Evolutionary conservation across 2,113 vertebrate genomes (phyloP), one percentile per base, ranked within the genome.

Genomic region (Litocranius walleri): DNA sequence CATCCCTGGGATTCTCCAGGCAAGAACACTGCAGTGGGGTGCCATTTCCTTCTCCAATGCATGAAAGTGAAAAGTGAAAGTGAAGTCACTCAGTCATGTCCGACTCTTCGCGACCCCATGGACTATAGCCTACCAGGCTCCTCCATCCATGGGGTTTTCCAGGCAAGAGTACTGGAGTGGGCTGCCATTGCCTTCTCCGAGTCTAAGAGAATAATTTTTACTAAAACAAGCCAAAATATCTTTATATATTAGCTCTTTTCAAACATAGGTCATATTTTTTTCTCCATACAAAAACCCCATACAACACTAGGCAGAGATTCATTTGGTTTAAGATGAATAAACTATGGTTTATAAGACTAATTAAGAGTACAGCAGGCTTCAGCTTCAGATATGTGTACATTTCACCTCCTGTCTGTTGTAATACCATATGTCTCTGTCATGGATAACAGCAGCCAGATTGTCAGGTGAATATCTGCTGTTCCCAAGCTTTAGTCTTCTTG

Each of bases 21-120:
- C 14, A 33, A 64, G 61, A 64, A 64, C 30, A 64, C 3, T 33
- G 61, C 3, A 64, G 61, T 64, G 61, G 14, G 30, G 1, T 33
- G 30, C 61, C 61, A 64, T 64, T 64, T 64, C 6, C 61, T 33
- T 64, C 30, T 33, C 61, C 61, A 64, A 3, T 62, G 61, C 30
- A 33, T 7, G 61, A 33, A 62, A 62, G 25, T 59, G 57, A 59
- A 27, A 27, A 59, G 25, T 59, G 25, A 2, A 59, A 59, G 61
- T 62, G 61, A 62, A 62, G 61, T 62, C 0, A 0, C 59, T 62
- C 59, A 62, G 5, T 62, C 13, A 6, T 33, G 61, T 33, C 14
- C 3, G 3, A 62, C 14, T 62, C 61, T 62, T 33, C 0, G 14
- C 1, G 0, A 62, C 29, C 61, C 29, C 29, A 62, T 16, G 29